A percentile compares a stretch with the other conserved stretches of the same genome.
Conservation (phyloP, 2,113 vertebrate genomes). For the Pantherophis guttatus region DNA sequence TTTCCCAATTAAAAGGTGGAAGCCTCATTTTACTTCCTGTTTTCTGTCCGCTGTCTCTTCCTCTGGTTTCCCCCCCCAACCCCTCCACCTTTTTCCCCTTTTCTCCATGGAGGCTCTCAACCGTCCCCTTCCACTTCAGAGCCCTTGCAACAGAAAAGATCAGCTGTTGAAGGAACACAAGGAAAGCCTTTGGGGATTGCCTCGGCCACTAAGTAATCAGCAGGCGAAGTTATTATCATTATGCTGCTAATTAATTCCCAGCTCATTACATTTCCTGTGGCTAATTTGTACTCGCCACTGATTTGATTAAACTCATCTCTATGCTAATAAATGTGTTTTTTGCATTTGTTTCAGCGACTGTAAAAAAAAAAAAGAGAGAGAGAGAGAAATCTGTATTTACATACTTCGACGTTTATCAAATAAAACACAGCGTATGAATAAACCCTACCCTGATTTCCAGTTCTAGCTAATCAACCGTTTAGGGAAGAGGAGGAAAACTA, state of each 20-base stretch:
- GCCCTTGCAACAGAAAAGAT: constrained; percentile 57
- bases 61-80: not conserved
- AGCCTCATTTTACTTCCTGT: not conserved
- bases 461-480: constrained; percentile 17
- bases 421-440: constrained; percentile 66
- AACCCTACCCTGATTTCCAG: constrained; percentile 63
- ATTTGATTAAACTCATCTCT: constrained; percentile 89
- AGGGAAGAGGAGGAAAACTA: not conserved
- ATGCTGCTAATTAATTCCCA: constrained; percentile 87
- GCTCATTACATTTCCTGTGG: constrained; percentile 84
- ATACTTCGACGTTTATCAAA: constrained; percentile 74
- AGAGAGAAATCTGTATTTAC: constrained; percentile 68
- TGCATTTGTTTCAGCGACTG: constrained; percentile 79
- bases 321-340: constrained; percentile 87
- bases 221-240: constrained; percentile 81
- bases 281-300: constrained; percentile 82
- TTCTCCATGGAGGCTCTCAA: constrained; percentile 33
- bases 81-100: not conserved
- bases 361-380: constrained; percentile 48
- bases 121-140: constrained; percentile 49
- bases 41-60: not conserved
- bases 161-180: constrained; percentile 61
- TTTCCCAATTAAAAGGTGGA: constrained; percentile 3
- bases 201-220: constrained; percentile 78
- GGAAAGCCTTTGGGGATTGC: constrained; percentile 66